Percentiles rank a stretch among this genome's conserved stretches.
Conservation (phyloP, 2,888 invertebrate species). For the Schizotus pectinicornis region DNA sequence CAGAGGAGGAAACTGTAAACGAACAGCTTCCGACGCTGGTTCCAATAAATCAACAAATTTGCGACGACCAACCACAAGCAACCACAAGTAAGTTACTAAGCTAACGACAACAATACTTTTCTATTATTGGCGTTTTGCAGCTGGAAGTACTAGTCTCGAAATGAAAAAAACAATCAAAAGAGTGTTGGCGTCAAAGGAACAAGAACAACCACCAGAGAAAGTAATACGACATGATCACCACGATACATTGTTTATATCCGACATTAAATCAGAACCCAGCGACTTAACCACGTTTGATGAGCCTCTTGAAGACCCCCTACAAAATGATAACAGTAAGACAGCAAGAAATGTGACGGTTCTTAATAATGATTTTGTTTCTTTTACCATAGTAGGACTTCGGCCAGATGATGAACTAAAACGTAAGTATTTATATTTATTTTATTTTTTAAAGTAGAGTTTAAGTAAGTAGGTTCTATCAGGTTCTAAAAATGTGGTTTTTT, state of each 20-base stretch:
- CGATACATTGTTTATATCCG: constrained; percentile 7
- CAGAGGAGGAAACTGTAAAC: neutral
- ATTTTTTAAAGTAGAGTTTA: no score
- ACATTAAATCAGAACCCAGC: constrained; percentile 16
- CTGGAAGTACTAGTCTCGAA: neutral
- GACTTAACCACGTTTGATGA: constrained; percentile 12
- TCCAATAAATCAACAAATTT: no score
- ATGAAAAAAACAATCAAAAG: neutral
- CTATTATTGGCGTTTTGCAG: neutral
- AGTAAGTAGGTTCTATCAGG: no score
- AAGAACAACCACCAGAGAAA: neutral
- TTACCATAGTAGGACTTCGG: no score
- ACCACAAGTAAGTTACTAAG: no score
- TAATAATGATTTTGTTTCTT: no score
- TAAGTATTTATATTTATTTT: no score
- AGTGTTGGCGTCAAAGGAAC: neutral
- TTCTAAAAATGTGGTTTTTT: no score
- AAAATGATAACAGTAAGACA: constrained; percentile 5
- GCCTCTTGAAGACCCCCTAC: constrained; percentile 17
- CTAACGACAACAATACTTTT: no score
- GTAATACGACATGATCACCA: neutral
- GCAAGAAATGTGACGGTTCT: neutral
- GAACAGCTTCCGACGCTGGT: neutral
- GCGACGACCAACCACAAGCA: no score
- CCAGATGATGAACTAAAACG: no score